These are phyloP conservation scores for Hybos culiciformis DNA, from an alignment of 2,888 invertebrate species.

Conservation along the genomic window DNA sequence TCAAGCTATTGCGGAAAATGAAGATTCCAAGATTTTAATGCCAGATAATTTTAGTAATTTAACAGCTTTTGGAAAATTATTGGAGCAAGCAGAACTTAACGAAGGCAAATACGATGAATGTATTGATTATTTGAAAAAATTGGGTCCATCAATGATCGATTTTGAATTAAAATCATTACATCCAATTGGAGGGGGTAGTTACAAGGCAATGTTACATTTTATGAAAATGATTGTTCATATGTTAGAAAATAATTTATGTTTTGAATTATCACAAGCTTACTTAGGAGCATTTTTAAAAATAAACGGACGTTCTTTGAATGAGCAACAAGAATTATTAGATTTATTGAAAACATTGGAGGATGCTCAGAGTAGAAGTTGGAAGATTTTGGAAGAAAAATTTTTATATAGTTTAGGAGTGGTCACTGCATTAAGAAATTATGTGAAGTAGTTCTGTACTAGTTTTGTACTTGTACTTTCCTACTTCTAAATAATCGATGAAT, in stretches of 20 bases:
- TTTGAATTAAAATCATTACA: constrained; percentile 70
- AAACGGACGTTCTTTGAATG: constrained; percentile 49
- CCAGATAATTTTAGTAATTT: constrained; percentile 49
- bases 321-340: constrained; percentile 40
- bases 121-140: constrained; percentile 38
- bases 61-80: constrained; percentile 52
- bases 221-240: constrained; percentile 56
- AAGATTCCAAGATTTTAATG: constrained; percentile 40
- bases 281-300: constrained; percentile 75
- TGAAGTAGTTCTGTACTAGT: too few relatives aligned
- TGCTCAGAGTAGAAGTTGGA: constrained; percentile 49
- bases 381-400: constrained; percentile 50
- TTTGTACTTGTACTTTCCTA: constrained; percentile 8
- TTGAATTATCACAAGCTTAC: constrained; percentile 84
- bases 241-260: constrained; percentile 63
- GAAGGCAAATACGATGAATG: constrained; percentile 33
- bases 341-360: constrained; percentile 44
- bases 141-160: constrained; percentile 77
- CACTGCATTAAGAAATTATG: constrained; percentile 52
- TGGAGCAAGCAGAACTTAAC: constrained; percentile 36
- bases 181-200: constrained; percentile 57
- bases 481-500: neutral
- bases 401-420: constrained; percentile 64
- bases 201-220: constrained; percentile 61
- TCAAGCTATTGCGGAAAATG: constrained; percentile 27